These are phyloP conservation scores for Tipula vernalis DNA, from an alignment of 2,888 invertebrate genomes.

Conservation along the genomic window DNA sequence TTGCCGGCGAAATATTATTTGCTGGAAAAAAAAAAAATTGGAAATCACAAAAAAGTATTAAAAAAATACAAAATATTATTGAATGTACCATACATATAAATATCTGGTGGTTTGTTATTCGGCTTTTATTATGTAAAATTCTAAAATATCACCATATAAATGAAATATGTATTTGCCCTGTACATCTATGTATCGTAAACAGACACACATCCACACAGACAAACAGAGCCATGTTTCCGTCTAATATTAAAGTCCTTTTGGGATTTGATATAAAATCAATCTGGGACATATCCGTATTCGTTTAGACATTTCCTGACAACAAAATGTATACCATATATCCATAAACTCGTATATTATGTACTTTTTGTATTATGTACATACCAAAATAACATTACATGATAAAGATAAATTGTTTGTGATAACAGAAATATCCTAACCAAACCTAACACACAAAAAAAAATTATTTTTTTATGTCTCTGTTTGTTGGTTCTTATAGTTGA, in stretches of 20 bases:
- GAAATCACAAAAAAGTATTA: neutral
- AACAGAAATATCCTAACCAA: neutral
- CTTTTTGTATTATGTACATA: neutral
- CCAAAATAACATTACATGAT: neutral
- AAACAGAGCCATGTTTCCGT: neutral
- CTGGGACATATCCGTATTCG: neutral
- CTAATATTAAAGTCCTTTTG: neutral
- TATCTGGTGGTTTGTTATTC: neutral
- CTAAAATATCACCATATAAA: neutral
- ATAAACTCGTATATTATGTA: neutral
- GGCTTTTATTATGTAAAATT: neutral
- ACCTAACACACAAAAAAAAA: neutral
- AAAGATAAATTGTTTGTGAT: neutral
- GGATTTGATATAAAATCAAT: neutral
- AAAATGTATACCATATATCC: neutral
- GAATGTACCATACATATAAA: too few relatives aligned
- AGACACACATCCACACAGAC: neutral
- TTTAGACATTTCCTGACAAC: neutral
- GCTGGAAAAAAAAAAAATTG: neutral
- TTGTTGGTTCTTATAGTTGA: neutral
- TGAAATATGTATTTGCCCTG: neutral
- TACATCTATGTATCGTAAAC: neutral
- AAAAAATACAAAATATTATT: neutral
- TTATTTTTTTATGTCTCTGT: neutral
- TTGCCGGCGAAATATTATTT: neutral